Conservation (phyloP, 2,113 vertebrate genomes). For the Coregonus clupeaformis region DNA sequence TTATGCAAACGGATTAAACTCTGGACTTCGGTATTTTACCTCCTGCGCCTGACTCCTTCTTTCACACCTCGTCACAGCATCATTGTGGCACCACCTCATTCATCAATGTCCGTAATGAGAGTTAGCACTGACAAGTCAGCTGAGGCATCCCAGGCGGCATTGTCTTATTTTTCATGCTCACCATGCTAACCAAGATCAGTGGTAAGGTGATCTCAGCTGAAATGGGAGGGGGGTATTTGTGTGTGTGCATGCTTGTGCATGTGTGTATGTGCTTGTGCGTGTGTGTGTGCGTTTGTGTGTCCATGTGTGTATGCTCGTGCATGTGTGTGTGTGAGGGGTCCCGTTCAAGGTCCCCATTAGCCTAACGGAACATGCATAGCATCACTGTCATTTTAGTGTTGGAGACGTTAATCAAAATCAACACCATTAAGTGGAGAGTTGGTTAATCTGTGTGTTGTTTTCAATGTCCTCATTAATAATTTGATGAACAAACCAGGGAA, state of each 20-base stretch:
- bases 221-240: conserved; percentile 76
- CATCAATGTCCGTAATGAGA: conserved; percentile 88
- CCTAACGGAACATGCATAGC: conserved; percentile 84
- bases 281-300: not conserved
- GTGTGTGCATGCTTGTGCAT: conserved; percentile 42
- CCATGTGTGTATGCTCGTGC: not conserved
- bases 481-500: conserved; percentile 75
- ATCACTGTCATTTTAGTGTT: conserved; percentile 85
- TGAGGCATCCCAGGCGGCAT: conserved; percentile 82
- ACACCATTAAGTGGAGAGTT: conserved; percentile 85
- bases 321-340: conserved; percentile 14
- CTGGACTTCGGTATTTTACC: too few species aligned
- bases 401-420: conserved; percentile 91
- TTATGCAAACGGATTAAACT: too few species aligned
- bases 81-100: conserved; percentile 82
- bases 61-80: too few species aligned
- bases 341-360: conserved; percentile 79
- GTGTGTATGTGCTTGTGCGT: not conserved
- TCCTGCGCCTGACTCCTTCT: too few species aligned
- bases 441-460: conserved; percentile 91
- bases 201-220: not conserved
- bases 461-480: conserved; percentile 89
- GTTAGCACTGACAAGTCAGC: conserved; percentile 83
- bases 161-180: conserved; percentile 81
- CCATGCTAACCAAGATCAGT: conserved; percentile 74